A percentile compares a stretch with the other conserved stretches of the same genome.
Conservation (phyloP, 2,113 vertebrate species). For the Sander lucioperca region DNA sequence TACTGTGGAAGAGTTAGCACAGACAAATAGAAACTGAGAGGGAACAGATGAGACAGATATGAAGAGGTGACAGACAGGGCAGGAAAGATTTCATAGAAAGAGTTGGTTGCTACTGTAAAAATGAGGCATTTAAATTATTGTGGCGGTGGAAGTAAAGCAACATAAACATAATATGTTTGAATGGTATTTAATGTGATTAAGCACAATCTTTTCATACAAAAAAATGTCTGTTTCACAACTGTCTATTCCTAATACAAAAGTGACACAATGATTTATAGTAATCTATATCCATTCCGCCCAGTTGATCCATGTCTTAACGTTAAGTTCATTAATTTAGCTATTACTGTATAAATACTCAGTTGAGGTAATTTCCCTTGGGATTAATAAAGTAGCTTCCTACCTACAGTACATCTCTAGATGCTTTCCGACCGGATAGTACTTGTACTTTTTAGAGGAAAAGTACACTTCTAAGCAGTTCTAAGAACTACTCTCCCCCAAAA, state of each 20-base stretch:
- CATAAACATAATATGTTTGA: background rate
- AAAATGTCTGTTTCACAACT: background rate
- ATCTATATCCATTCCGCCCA: background rate
- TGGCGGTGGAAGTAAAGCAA: background rate
- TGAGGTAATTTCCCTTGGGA: background rate
- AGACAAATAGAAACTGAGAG: conserved; percentile 45
- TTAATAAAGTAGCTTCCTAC: background rate
- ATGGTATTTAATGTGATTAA: background rate
- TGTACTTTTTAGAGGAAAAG: no score
- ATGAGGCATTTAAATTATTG: background rate
- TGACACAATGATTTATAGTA: background rate
- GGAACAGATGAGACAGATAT: conserved; percentile 46
- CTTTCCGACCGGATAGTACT: no score
- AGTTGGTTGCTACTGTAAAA: background rate
- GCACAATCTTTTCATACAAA: background rate
- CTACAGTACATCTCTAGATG: no score
- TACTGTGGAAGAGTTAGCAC: conserved; percentile 45
- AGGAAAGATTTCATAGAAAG: conserved; percentile 23
- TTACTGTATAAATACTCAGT: background rate
- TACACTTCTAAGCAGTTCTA: no score
- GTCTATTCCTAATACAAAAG: background rate
- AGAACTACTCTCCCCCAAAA: no score
- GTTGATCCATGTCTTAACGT: background rate
- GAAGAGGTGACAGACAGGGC: conserved; percentile 46
- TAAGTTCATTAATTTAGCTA: background rate